Evolutionary conservation across 2,113 vertebrate genomes (phyloP).

Genomic region (Chionodraco myersi): DNA sequence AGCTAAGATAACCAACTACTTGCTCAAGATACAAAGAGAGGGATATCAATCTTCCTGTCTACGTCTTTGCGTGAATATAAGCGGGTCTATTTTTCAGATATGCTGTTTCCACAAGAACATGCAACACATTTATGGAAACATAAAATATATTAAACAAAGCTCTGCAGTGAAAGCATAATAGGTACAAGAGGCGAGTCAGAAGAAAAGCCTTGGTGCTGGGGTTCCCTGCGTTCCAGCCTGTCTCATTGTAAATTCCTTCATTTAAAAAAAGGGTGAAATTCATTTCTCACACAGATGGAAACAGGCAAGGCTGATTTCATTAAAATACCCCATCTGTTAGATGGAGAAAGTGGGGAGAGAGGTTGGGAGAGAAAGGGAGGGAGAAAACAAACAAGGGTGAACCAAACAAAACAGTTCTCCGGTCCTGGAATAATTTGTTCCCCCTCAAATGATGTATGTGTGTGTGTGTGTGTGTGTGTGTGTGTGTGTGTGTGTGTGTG

Average conservation of each 20-base stretch:
- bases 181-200: slow-evolving; percentile 22
- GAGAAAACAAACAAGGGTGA: slow-evolving; percentile 66
- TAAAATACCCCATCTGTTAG: slow-evolving; percentile 79
- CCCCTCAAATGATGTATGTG: slow-evolving; percentile 49
- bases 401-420: slow-evolving; percentile 75
- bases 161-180: slow-evolving; percentile 41
- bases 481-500: slow-evolving; percentile 24
- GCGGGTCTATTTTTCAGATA: not conserved
- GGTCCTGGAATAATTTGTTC: slow-evolving; percentile 73
- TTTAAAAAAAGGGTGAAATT: slow-evolving; percentile 78
- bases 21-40: not conserved
- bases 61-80: not conserved
- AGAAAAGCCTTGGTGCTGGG: slow-evolving; percentile 33
- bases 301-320: slow-evolving; percentile 80
- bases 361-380: slow-evolving; percentile 7
- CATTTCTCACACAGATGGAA: slow-evolving; percentile 82
- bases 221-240: slow-evolving; percentile 61
- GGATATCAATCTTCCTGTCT: not conserved
- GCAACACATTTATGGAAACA: not conserved
- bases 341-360: slow-evolving; percentile 20
- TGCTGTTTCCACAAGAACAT: not conserved
- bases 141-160: slow-evolving; percentile 16
- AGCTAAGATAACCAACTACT: not conserved
- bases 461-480: slow-evolving; percentile 43
- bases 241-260: slow-evolving; percentile 79